Base-by-base conservation (phyloP, 2,113 vertebrate genomes). In the Atractosteus spatula region DNA sequence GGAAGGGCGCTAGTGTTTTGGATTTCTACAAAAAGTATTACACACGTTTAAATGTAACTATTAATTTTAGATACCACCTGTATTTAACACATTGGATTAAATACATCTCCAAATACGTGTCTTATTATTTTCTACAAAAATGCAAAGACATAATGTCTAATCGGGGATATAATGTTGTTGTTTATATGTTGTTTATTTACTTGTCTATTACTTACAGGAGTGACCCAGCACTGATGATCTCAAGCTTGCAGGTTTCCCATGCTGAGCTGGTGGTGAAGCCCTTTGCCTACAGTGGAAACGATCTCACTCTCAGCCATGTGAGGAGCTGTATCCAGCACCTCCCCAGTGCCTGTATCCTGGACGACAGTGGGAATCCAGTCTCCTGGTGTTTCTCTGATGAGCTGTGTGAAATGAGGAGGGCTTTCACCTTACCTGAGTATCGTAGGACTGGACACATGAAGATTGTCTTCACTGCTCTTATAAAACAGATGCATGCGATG, bases 371-470 rank as follows among this genome's bases (percentile, higher is more conserved):
- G 14, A 67, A 47, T 7, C 83, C 82, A 0, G 7, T 85, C 41
- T 89, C 87, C 65, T 88, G 88, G 89, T 47, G 76, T 13, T 16
- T 89, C 71, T 84, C 78, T 47, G 84, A 91, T 57, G 87, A 88
- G 75, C 88, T 88, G 78, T 77, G 80, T 71, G 84, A 86, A 44
- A 80, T 88, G 76, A 87, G 86, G 74, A 87, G 81, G 14, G 3
- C 71, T 55, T 87, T 82, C 45, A 86, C 84, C 47, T 61, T 87
- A 43, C 82, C 86, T 0, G 75, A 86, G 4, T 71, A 87, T 64
- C 77, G 79, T 43, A 75, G 80, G 41, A 79, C 78, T 3, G 84
- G 88, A 56, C 85, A 86, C 10, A 80, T 74, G 69, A 55, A 2
- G 16, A 75, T 87, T 59, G 78, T 81, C 64, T 6, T 71, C 64